Conservation (phyloP, 2,797 vertebrate species). For the Sebastes steindachneri region DNA sequence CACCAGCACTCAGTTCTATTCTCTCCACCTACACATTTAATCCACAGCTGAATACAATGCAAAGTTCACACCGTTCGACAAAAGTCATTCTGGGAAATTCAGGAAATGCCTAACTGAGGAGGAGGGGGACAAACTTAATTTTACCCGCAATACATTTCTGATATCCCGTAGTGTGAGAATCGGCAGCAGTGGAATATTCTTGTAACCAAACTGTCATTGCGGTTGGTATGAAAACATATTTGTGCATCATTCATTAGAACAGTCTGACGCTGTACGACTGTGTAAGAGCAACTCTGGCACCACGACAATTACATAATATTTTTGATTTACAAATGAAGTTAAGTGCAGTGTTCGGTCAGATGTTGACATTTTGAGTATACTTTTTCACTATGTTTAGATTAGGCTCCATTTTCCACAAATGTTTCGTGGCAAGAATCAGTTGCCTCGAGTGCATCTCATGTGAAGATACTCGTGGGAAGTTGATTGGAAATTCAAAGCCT, state of each 20-base stretch:
- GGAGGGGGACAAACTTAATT: neutral
- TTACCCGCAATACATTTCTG: neutral
- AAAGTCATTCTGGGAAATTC: no score
- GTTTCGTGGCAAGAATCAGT: conserved; percentile 29
- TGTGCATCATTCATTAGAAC: neutral
- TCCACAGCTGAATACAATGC: no score
- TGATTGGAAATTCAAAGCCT: conserved; percentile 73
- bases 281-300: neutral
- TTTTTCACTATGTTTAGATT: conserved; percentile 32
- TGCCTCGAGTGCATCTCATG: conserved; percentile 49
- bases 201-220: neutral
- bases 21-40: no score
- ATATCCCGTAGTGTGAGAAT: neutral
- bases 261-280: neutral
- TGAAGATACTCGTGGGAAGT: conserved; percentile 63
- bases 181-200: neutral
- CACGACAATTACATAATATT: neutral
- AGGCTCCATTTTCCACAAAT: conserved; percentile 19
- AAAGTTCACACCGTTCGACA: no score
- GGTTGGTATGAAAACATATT: neutral
- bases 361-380: conserved; percentile 22
- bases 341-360: conserved; percentile 17
- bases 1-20: no score
- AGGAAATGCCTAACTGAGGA: no score
- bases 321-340: conserved; percentile 7